Conservation (phyloP, 2,113 vertebrate genomes). For the Phyllostomus hastatus region DNA sequence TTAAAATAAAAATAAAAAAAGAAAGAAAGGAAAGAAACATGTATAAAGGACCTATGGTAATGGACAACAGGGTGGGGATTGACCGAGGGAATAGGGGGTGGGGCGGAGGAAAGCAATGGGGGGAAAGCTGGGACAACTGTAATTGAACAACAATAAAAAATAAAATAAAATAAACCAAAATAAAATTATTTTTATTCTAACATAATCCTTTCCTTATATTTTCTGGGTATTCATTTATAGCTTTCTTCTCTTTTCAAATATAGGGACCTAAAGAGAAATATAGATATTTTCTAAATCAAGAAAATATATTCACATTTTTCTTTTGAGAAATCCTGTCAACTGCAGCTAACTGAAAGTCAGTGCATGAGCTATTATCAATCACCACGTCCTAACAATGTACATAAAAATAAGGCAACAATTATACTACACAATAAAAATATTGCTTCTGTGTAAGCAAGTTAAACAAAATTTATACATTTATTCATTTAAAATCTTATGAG, state of each 20-base stretch:
- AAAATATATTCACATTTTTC: constrained; percentile 30
- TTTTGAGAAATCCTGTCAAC: not conserved
- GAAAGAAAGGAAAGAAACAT: too few species aligned
- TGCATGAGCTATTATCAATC: not conserved
- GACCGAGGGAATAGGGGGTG: too few species aligned
- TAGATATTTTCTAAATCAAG: not conserved
- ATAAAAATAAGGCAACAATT: not conserved
- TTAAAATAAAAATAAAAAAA: too few species aligned
- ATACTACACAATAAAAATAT: not conserved
- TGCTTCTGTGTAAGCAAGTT: not conserved
- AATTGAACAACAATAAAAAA: too few species aligned
- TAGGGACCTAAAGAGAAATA: not conserved
- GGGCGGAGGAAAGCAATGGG: too few species aligned
- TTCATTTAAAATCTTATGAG: not conserved
- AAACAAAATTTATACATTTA: not conserved
- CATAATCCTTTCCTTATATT: not conserved
- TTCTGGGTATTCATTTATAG: not conserved
- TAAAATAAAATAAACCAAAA: not conserved
- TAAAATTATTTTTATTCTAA: not conserved
- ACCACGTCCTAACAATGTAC: not conserved
- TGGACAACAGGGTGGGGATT: too few species aligned
- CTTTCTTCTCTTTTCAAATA: not conserved
- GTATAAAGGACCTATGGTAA: too few species aligned
- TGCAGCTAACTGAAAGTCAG: not conserved
- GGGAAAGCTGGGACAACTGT: too few species aligned